phyloP scores from a whole-genome alignment of 2,113 vertebrate species.

The Alces alces region DNA sequence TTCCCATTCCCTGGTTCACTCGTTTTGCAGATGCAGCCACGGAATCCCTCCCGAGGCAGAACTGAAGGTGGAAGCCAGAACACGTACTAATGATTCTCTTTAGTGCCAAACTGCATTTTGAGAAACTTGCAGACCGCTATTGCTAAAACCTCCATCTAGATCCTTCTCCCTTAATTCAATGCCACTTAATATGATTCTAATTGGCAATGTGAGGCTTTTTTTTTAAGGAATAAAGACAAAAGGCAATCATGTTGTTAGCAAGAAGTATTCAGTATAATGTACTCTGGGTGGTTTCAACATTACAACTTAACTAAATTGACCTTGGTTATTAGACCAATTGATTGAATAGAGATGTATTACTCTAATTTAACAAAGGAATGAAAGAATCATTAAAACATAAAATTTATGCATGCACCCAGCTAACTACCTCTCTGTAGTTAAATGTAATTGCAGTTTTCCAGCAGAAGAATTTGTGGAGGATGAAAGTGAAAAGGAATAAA shows the following conservation, averaged over 20 bases:
- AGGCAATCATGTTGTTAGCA: background rate
- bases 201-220: background rate
- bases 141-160: background rate
- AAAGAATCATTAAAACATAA: constrained; percentile 37
- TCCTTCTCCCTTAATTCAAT: background rate
- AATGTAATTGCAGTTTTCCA: constrained; percentile 14
- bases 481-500: constrained; percentile 50
- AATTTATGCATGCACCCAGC: background rate
- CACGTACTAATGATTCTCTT: background rate
- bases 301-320: constrained; percentile 8
- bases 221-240: background rate
- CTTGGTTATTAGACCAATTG: constrained; percentile 29
- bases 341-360: background rate
- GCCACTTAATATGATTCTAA: background rate
- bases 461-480: constrained; percentile 9
- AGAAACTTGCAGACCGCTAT: background rate
- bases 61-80: background rate
- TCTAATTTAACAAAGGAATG: constrained; percentile 24
- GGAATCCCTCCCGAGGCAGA: background rate
- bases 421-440: constrained; percentile 22
- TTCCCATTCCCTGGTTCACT: background rate
- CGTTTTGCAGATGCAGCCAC: background rate
- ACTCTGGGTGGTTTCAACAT: constrained; percentile 27
- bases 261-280: background rate
- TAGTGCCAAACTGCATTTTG: background rate